Evolutionary conservation across 2,797 vertebrate genomes (phyloP), one percentile per base, ranked within the genome.

Genomic region (Falco columbarius): DNA sequence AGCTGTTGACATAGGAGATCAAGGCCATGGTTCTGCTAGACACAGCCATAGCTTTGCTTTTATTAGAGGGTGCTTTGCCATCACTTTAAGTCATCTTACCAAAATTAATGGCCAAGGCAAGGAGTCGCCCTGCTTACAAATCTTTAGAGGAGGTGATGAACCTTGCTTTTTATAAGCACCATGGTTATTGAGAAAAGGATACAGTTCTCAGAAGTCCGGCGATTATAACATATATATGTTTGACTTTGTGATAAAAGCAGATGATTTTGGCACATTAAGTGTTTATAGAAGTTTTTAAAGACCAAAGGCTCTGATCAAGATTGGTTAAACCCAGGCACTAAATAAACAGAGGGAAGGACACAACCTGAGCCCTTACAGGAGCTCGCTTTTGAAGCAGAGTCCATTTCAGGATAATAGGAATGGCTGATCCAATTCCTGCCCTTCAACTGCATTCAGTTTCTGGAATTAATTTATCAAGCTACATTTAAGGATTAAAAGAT

Each of bases 381-480:
- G 66, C 70, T 93, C 0, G 3, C 76, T 93, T 94, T 97, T 94
- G 83, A 96, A 92, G 81, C 1, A 14, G 86, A 95, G 90, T 97
- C 96, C 84, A 93, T 94, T 93, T 91, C 68, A 85, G 86, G 42
- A 91, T 75, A 96, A 94, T 77, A 89, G 59, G 62, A 91, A 94
- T 79, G 86, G 66, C 42, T 96, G 95, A 95, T 93, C 93, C 90
- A 95, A 92, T 85, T 93, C 94, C 88, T 93, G 72, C 75, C 96
- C 75, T 81, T 95, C 97, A 93, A 54, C 72, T 14, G 72, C 93
- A 94, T 92, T 94, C 90, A 94, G 77, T 81, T 96, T 89, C 92
- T 96, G 96, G 96, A 97, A 97, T 97, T 97, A 97, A 95, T 97
- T 97, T 97, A 97, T 97, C 96, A 97, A 97, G 95, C 71, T 75